Base-by-base conservation (phyloP, 2,113 vertebrate genomes). In the Hydropotes inermis region DNA sequence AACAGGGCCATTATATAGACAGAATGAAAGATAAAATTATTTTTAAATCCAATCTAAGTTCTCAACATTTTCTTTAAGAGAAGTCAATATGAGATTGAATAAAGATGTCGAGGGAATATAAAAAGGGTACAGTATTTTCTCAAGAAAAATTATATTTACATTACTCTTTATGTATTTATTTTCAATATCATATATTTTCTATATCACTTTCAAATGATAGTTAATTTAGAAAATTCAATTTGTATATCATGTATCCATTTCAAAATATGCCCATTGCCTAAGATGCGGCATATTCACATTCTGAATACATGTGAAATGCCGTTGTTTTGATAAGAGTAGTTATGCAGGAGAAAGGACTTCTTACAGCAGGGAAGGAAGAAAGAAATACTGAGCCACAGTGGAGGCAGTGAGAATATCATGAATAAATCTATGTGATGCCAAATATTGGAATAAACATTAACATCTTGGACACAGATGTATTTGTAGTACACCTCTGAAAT, bases 201-300 rank as follows among this genome's bases (percentile, higher is more conserved):
- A 6, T n/a, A 83, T 87, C 15, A 91, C 85, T 82, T 96, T 54
- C 28, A 97, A 94, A 76, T 90, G 60, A 84, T 7, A 85, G 52
- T 89, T 89, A 79, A 88, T 60, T 96, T 88, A 90, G 25, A 36
- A 74, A 76, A 91, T 81, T 91, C 45, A 61, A 74, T 81, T 82
- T 45, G 1, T 45, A 60, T 30, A 28, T 78, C 21, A 86, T 47
- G 4, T 94, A 74, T 90, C 5, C 36, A 90, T 90, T 95, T 91
- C 13, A 78, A 87, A 92, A 60, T 84, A 91, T n/a, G 1, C 4
- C 25, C 27, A 52, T 47, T 84, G 17, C 1, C 54, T 36, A 43
- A 28, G 57, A 47, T 33, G 67, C 86, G 2, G 43, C 3, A 64
- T 7, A 90, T 28, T 2, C 1, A 23, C 2, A 33, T 45, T 76